Conservation (phyloP, 2,113 vertebrate species). For the Coregonus clupeaformis region DNA sequence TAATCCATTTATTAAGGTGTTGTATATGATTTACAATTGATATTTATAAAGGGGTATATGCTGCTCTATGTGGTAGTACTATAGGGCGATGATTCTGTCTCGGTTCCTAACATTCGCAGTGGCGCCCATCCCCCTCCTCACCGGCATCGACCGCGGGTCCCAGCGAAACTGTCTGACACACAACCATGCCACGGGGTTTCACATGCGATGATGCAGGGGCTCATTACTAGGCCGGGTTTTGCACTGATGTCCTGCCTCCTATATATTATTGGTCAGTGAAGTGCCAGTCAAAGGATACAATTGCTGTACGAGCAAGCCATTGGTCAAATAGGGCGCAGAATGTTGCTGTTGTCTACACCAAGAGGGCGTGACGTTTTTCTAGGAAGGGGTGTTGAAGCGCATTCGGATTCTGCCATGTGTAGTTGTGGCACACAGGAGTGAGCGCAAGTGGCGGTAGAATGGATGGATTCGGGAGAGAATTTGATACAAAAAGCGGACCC, state of each 20-base stretch:
- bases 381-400: constrained; percentile 49
- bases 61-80: constrained; percentile 69
- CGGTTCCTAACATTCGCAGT: constrained; percentile 74
- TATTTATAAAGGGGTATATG: constrained; percentile 75
- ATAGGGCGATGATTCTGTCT: constrained; percentile 77
- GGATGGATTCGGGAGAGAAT: constrained; percentile 48
- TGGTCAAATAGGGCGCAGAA: constrained; percentile 33
- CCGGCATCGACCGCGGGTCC: constrained; percentile 84
- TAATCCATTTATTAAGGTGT: constrained; percentile 69
- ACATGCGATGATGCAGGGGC: constrained; percentile 84
- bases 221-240: constrained; percentile 55
- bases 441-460: constrained; percentile 29
- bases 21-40: constrained; percentile 70
- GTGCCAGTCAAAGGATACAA: constrained; percentile 37
- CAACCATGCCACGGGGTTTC: constrained; percentile 91
- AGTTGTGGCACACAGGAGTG: constrained; percentile 40
- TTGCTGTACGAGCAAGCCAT: constrained; percentile 15
- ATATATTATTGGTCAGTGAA: constrained; percentile 63
- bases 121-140: constrained; percentile 85
- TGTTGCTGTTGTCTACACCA: constrained; percentile 33
- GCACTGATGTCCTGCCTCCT: constrained; percentile 50
- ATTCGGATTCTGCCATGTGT: constrained; percentile 39
- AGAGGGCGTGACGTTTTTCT: constrained; percentile 49
- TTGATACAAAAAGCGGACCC: constrained; percentile 52
- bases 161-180: constrained; percentile 83